A percentile compares a stretch with the other conserved stretches of the same genome.
These are phyloP conservation scores for Lampropteryx suffumata DNA, from an alignment of 2,888 invertebrate species.

Conservation along the genomic window DNA sequence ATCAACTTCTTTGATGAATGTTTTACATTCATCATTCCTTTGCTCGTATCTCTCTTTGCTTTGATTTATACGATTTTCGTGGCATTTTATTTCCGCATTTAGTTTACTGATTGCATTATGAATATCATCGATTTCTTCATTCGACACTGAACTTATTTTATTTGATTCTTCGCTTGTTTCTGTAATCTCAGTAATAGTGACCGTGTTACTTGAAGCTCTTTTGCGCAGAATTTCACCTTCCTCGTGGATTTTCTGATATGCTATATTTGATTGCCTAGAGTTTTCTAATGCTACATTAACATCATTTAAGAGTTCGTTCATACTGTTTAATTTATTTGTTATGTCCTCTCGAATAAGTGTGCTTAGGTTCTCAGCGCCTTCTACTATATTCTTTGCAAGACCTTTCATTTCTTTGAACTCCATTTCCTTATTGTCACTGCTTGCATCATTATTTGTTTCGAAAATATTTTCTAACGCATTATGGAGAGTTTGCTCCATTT, in stretches of 20 bases:
- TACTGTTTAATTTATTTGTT: constrained; percentile 73
- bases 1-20: constrained; percentile 71
- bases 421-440: constrained; percentile 53
- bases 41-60: constrained; percentile 62
- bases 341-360: constrained; percentile 75
- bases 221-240: constrained; percentile 47
- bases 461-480: constrained; percentile 58
- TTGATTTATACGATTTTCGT: constrained; percentile 65
- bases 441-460: constrained; percentile 51
- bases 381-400: constrained; percentile 67
- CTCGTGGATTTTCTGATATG: constrained; percentile 63
- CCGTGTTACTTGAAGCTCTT: constrained; percentile 17
- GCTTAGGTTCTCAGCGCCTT: constrained; percentile 71
- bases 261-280: constrained; percentile 66
- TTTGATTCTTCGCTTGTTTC: constrained; percentile 22
- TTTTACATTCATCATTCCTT: constrained; percentile 65
- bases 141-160: constrained; percentile 42
- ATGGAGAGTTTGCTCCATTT: constrained; percentile 61
- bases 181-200: constrained; percentile 26
- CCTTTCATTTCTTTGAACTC: constrained; percentile 72
- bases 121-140: constrained; percentile 67
- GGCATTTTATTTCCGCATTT: constrained; percentile 62
- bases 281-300: constrained; percentile 73
- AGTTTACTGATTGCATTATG: constrained; percentile 62
- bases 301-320: constrained; percentile 74